phyloP scores from a whole-genome alignment of 2,113 vertebrate genomes.

The Microtus richardsoni region DNA sequence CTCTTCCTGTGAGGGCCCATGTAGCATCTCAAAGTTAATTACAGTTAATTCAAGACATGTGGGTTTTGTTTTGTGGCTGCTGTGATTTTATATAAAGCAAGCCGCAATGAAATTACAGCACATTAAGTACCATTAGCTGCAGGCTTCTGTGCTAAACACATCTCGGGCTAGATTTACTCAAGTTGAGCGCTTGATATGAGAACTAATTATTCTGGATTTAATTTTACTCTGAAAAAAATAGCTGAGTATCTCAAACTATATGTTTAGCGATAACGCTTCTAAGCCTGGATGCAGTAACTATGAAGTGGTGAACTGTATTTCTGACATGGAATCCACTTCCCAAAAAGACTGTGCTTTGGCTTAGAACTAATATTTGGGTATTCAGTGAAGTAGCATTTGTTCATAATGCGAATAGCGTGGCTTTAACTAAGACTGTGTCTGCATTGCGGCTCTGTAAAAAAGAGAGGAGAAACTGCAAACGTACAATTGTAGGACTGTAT shows the following conservation, averaged over 20 bases:
- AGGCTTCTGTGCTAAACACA: background rate
- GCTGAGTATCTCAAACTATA: background rate
- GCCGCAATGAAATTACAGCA: background rate
- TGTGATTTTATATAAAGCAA: conserved; percentile 48
- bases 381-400: background rate
- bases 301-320: background rate
- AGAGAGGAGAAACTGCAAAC: background rate
- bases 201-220: conserved; percentile 31
- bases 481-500: too few species aligned
- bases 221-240: background rate
- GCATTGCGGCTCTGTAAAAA: background rate
- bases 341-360: background rate
- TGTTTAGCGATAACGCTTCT: background rate
- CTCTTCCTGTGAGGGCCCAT: background rate
- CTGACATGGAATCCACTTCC: background rate
- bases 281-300: background rate
- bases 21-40: background rate
- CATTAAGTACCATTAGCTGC: background rate
- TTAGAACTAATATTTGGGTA: background rate
- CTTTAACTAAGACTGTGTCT: background rate
- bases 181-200: background rate
- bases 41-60: background rate
- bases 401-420: background rate
- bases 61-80: background rate
- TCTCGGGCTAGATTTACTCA: background rate